Percentiles rank a stretch among this genome's conserved stretches.
These are phyloP conservation scores for Nephila pilipes DNA, from an alignment of 1,140 invertebrate species.

Conservation along the genomic window DNA sequence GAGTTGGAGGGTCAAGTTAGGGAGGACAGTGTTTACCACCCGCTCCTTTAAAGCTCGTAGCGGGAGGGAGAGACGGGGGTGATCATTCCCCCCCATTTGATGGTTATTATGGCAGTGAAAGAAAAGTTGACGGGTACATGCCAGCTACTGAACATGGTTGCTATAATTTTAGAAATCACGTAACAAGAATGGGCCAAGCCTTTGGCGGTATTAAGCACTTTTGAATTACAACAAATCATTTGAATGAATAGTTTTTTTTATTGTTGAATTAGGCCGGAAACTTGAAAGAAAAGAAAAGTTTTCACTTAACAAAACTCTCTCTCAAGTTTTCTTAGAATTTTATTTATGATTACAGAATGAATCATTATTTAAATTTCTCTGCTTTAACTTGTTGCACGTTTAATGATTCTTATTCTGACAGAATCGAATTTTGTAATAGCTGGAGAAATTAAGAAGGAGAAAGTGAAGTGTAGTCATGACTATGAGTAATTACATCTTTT, in stretches of 20 bases:
- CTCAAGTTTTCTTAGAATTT: no score
- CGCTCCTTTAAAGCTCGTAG: constrained; percentile 71
- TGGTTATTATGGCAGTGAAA: constrained; percentile 74
- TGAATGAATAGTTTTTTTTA: neutral
- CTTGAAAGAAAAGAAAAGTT: no score
- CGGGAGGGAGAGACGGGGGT: constrained; percentile 40
- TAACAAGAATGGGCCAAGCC: neutral
- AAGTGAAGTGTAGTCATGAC: no score
- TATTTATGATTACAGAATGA: no score
- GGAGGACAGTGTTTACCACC: constrained; percentile 71
- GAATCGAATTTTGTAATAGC: no score
- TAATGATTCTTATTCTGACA: no score
- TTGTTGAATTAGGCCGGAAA: no score
- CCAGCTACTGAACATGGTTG: constrained; percentile 74
- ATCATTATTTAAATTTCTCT: no score
- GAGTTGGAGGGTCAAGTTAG: constrained; percentile 55
- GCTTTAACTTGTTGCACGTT: no score
- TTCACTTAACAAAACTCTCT: no score
- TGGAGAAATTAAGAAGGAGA: no score
- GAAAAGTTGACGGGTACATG: constrained; percentile 67
- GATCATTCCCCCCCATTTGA: constrained; percentile 16
- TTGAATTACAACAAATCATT: neutral
- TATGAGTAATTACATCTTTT: no score
- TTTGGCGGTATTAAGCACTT: neutral
- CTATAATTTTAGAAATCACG: neutral